Evolutionary conservation across 2,797 vertebrate species (phyloP).

Genomic region (Lates japonicus): DNA sequence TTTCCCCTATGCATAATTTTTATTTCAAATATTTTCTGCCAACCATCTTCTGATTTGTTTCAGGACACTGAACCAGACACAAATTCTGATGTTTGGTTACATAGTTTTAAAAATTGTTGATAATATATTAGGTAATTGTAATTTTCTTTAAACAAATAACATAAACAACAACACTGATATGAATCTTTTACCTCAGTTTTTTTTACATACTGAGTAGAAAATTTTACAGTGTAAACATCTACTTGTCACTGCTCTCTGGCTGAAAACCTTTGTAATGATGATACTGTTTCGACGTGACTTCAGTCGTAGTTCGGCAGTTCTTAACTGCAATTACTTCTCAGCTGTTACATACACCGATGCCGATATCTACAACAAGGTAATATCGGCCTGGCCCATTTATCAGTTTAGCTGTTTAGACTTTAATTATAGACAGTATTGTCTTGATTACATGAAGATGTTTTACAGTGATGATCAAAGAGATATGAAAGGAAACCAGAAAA

Average conservation of each 20-base stretch:
- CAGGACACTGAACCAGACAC: too few species aligned
- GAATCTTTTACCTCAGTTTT: too few species aligned
- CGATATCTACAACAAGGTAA: neutral
- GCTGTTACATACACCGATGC: neutral
- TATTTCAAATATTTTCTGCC: constrained; percentile 1
- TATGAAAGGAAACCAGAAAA: too few species aligned
- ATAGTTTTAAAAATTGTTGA: too few species aligned
- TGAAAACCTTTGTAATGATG: neutral
- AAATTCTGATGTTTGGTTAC: too few species aligned
- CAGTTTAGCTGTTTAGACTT: neutral
- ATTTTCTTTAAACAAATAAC: too few species aligned
- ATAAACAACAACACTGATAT: too few species aligned
- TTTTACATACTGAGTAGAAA: neutral
- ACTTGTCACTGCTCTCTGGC: neutral
- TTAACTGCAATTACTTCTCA: neutral
- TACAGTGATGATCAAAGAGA: neutral
- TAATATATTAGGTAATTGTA: too few species aligned
- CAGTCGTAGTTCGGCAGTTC: neutral
- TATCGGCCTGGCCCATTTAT: neutral
- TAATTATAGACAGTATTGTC: neutral
- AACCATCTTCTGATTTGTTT: neutral
- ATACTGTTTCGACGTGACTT: neutral
- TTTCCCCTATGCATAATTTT: neutral
- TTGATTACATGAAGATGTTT: neutral
- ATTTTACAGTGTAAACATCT: neutral